Evolutionary conservation across 2,888 invertebrate genomes (phyloP).

Genomic region (Sussaba pulchella): DNA sequence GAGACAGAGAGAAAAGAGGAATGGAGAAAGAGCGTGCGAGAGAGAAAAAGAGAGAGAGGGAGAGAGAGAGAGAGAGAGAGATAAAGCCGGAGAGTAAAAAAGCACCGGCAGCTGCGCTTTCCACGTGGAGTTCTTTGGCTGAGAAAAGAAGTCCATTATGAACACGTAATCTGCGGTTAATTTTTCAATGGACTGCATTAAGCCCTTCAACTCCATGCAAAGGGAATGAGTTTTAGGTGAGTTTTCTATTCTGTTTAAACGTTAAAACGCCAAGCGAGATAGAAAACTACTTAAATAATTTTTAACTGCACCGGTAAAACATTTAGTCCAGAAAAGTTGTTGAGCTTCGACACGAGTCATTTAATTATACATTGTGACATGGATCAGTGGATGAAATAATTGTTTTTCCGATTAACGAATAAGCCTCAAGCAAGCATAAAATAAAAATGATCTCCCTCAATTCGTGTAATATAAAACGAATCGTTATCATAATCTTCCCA

Average conservation of each 20-base stretch:
- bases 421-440: too few relatives aligned
- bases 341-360: too few relatives aligned
- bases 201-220: not conserved
- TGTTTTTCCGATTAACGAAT: too few relatives aligned
- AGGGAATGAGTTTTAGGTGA: not conserved
- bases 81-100: not conserved
- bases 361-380: too few relatives aligned
- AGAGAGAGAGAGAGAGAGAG: constrained; percentile 9
- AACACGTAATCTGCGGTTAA: constrained; percentile 30
- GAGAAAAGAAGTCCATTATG: constrained; percentile 24
- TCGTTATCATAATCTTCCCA: too few relatives aligned
- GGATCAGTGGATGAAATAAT: too few relatives aligned
- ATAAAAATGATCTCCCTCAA: too few relatives aligned
- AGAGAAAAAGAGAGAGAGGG: not conserved
- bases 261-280: not conserved
- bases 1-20: not conserved
- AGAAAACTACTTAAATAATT: too few relatives aligned
- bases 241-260: not conserved
- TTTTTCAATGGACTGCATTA: constrained; percentile 26
- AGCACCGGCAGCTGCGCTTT: constrained; percentile 32
- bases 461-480: too few relatives aligned
- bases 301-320: too few relatives aligned
- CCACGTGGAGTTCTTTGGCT: constrained; percentile 19
- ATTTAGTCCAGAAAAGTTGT: too few relatives aligned
- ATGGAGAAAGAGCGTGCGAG: constrained; percentile 10